phyloP scores from a whole-genome alignment of 2,888 invertebrate genomes.

The Parthenolecanium corni region DNA sequence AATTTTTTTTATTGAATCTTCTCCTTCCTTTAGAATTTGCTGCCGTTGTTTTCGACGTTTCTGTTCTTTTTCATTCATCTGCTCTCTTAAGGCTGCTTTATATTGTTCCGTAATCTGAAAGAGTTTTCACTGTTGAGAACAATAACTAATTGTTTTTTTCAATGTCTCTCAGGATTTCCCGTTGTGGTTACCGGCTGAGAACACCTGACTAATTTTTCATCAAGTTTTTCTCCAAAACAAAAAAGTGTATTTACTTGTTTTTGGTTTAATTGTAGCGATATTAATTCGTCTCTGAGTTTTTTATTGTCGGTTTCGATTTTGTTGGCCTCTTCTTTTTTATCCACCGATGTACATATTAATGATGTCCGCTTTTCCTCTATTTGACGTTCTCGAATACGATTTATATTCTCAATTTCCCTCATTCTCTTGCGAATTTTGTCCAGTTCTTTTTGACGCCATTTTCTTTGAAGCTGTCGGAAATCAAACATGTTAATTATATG shows the following conservation, averaged over 20 bases:
- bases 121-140: neutral
- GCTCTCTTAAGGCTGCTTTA: conserved; percentile 51
- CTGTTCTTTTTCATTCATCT: conserved; percentile 55
- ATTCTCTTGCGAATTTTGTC: conserved; percentile 45
- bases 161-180: no score
- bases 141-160: no score
- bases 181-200: neutral
- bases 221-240: no score
- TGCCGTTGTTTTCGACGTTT: conserved; percentile 50
- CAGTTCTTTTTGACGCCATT: conserved; percentile 54
- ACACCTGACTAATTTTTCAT: neutral
- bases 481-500: no score
- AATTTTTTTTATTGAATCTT: conserved; percentile 49
- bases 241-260: conserved; percentile 27
- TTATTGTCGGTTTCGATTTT: conserved; percentile 16
- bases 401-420: conserved; percentile 44
- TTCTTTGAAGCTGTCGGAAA: conserved; percentile 51
- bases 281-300: conserved; percentile 1
- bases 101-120: conserved; percentile 39
- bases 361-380: conserved; percentile 44
- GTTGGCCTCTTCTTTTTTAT: conserved; percentile 42
- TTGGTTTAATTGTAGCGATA: conserved; percentile 17
- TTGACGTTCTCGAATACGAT: conserved; percentile 46
- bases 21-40: conserved; percentile 53
- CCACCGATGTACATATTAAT: conserved; percentile 54